A percentile compares a stretch with the other conserved stretches of the same genome.
These are phyloP conservation scores for Yponomeuta evonymella DNA, from an alignment of 2,888 invertebrate species.

Conservation along the genomic window DNA sequence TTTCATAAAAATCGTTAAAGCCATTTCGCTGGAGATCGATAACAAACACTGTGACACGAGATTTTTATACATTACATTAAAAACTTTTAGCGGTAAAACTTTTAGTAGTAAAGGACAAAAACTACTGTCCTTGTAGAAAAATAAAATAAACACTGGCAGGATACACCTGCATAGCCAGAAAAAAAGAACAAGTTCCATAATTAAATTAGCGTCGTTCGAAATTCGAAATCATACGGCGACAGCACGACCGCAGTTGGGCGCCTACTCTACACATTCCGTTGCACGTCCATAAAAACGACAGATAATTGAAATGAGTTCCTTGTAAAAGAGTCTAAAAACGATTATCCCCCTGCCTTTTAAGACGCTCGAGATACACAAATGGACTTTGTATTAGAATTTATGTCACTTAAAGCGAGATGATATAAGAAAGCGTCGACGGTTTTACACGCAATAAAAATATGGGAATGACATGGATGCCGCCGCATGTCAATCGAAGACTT, in stretches of 20 bases:
- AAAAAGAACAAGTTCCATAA: constrained; percentile 57
- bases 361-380: constrained; percentile 75
- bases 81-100: too few species aligned
- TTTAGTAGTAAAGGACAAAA: too few species aligned
- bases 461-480: constrained; percentile 67
- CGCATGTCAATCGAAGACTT: constrained; percentile 71
- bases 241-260: constrained; percentile 62
- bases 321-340: constrained; percentile 74
- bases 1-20: too few species aligned
- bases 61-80: too few species aligned
- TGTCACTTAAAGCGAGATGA: constrained; percentile 73
- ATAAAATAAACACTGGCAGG: constrained; percentile 43
- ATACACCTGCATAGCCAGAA: constrained; percentile 55
- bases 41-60: too few species aligned
- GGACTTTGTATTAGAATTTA: constrained; percentile 76
- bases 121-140: constrained; percentile 7
- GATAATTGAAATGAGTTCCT: constrained; percentile 77
- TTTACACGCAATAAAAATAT: constrained; percentile 76
- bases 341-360: constrained; percentile 74
- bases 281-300: constrained; percentile 71
- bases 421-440: constrained; percentile 72
- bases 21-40: too few species aligned
- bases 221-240: constrained; percentile 53
- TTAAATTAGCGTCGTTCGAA: constrained; percentile 71
- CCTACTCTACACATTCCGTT: constrained; percentile 64